Evolutionary conservation across 2,113 vertebrate genomes (phyloP).

Genomic region (Grus americana): DNA sequence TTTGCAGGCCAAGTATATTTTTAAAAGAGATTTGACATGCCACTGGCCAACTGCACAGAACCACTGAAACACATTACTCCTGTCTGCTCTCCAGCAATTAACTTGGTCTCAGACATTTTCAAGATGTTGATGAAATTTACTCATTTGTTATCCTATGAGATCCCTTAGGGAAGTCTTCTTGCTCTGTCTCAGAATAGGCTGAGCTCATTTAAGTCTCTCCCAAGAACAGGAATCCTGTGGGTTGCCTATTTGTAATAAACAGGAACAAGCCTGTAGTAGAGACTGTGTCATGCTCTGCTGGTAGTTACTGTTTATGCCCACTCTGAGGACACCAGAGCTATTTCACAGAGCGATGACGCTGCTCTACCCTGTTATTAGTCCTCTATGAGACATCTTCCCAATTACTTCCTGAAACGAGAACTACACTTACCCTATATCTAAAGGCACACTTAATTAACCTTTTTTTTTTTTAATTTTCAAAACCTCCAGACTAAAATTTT

Average conservation of each 20-base stretch:
- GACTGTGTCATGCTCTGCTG: not conserved
- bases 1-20: not conserved
- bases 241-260: not conserved
- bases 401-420: not conserved
- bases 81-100: not conserved
- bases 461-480: not conserved
- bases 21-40: not conserved
- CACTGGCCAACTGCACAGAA: not conserved
- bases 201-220: not conserved
- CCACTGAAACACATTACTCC: not conserved
- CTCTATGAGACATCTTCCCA: not conserved
- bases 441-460: not conserved
- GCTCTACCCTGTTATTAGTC: not conserved
- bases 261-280: not conserved
- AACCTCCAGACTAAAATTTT: not conserved
- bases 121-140: not conserved
- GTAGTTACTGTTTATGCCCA: not conserved
- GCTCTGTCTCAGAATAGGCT: not conserved
- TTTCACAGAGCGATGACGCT: not conserved
- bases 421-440: not conserved
- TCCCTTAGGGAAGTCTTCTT: not conserved
- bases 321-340: not conserved
- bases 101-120: not conserved
- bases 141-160: not conserved
- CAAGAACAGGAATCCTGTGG: not conserved